Evolutionary conservation across 2,797 vertebrate species (phyloP).

Genomic region (Arrhamphus sclerolepis): DNA sequence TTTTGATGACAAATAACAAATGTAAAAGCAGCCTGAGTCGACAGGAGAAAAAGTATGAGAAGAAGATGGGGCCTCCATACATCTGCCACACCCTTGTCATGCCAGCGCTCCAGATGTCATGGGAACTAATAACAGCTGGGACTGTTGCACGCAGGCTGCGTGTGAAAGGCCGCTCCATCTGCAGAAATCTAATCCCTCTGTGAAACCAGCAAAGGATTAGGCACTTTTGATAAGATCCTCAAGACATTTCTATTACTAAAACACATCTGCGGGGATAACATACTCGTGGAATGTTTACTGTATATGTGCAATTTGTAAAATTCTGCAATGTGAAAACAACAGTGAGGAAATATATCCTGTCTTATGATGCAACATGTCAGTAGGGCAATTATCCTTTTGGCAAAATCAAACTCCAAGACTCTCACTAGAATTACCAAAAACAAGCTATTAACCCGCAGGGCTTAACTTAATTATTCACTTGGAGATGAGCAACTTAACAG

Average conservation of each 20-base stretch:
- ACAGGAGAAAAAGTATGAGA: conserved; percentile 36
- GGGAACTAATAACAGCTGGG: conserved; percentile 84
- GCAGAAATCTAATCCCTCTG: conserved; percentile 84
- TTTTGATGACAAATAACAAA: too few species aligned
- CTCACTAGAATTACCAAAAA: conserved; percentile 11
- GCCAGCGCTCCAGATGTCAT: conserved; percentile 83
- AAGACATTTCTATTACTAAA: conserved; percentile 79
- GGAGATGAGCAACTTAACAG: conserved; percentile 40
- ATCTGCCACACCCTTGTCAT: conserved; percentile 74
- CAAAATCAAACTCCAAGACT: conserved; percentile 2
- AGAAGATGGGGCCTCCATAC: conserved; percentile 48
- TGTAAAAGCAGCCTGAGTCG: not conserved
- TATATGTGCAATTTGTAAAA: conserved; percentile 5
- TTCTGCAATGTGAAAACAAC: not conserved
- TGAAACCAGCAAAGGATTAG: conserved; percentile 82
- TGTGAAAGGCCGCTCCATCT: conserved; percentile 78
- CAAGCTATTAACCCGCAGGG: conserved; percentile 9
- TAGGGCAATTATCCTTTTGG: not conserved
- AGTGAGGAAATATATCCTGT: not conserved
- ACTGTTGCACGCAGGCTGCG: conserved; percentile 68
- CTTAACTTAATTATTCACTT: conserved; percentile 23
- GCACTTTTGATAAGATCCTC: conserved; percentile 82
- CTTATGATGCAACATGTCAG: not conserved
- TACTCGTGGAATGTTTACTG: conserved; percentile 30
- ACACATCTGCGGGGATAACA: conserved; percentile 61